A percentile compares a stretch with the other conserved stretches of the same genome.
Evolutionary conservation across 2,797 vertebrate genomes (phyloP).

Genomic region (Hydrolagus colliei): DNA sequence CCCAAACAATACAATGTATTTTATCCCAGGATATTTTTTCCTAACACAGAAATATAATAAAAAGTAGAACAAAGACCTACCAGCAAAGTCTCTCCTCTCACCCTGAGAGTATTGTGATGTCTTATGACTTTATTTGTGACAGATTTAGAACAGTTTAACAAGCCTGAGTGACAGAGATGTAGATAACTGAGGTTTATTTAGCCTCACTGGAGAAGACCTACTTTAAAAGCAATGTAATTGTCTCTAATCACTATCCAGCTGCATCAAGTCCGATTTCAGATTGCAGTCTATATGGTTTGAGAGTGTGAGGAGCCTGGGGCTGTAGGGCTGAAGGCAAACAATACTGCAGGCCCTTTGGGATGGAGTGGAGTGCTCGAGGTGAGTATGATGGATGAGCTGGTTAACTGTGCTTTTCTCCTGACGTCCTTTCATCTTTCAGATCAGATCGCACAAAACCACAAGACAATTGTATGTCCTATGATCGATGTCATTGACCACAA

Average conservation of each 20-base stretch:
- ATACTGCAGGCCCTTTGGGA: neutral
- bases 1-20: too few species aligned
- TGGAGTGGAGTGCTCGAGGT: slow-evolving; percentile 34
- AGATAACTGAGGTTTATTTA: slow-evolving; percentile 50
- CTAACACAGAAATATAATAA: too few species aligned
- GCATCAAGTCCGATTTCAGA: slow-evolving; percentile 44
- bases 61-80: too few species aligned
- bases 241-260: slow-evolving; percentile 60
- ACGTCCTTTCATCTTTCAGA: slow-evolving; percentile 68
- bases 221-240: slow-evolving; percentile 60
- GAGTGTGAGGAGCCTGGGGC: slow-evolving; percentile 38
- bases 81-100: too few species aligned
- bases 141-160: slow-evolving; percentile 61
- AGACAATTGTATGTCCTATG: slow-evolving; percentile 84
- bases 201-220: slow-evolving; percentile 56
- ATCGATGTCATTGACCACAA: slow-evolving; percentile 89
- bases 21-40: too few species aligned
- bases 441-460: slow-evolving; percentile 79
- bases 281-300: slow-evolving; percentile 43
- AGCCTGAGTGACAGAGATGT: slow-evolving; percentile 54
- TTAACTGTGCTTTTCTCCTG: slow-evolving; percentile 53
- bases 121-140: slow-evolving; percentile 47
- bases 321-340: neutral
- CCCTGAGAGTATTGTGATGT: neutral
- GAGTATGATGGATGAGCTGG: slow-evolving; percentile 50